Evolutionary conservation across 2,113 vertebrate genomes (phyloP).

Genomic region (Daphoenositta chrysoptera): DNA sequence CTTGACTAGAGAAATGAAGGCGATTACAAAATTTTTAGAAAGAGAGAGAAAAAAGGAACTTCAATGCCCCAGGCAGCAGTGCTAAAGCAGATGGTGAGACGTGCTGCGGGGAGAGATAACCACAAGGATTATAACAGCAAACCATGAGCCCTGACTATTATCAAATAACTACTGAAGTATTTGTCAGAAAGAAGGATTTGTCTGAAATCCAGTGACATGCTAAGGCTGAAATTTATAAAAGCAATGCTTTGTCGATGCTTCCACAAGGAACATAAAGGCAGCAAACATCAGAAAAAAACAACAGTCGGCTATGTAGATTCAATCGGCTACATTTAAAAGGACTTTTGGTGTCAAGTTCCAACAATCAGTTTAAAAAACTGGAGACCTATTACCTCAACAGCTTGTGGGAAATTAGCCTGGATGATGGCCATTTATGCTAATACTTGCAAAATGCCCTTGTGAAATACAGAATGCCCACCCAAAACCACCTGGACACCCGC

Average conservation of each 20-base stretch:
- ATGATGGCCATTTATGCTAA: neutral
- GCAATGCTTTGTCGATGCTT: neutral
- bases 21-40: neutral
- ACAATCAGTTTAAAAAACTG: neutral
- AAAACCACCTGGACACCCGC: rapidly evolving
- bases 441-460: neutral
- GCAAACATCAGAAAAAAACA: neutral
- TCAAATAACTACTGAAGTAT: neutral
- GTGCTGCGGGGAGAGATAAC: neutral
- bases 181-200: neutral
- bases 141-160: neutral
- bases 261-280: neutral
- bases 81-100: constrained; percentile 3
- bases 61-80: neutral
- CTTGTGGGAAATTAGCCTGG: neutral
- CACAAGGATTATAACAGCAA: neutral
- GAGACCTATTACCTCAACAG: neutral
- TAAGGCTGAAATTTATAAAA: neutral
- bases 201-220: neutral
- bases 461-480: neutral
- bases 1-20: neutral
- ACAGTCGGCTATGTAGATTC: neutral
- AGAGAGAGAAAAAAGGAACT: neutral
- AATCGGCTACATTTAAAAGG: neutral
- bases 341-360: neutral